phyloP scores from a whole-genome alignment of 2,888 invertebrate genomes.

The Cetonia aurata region DNA sequence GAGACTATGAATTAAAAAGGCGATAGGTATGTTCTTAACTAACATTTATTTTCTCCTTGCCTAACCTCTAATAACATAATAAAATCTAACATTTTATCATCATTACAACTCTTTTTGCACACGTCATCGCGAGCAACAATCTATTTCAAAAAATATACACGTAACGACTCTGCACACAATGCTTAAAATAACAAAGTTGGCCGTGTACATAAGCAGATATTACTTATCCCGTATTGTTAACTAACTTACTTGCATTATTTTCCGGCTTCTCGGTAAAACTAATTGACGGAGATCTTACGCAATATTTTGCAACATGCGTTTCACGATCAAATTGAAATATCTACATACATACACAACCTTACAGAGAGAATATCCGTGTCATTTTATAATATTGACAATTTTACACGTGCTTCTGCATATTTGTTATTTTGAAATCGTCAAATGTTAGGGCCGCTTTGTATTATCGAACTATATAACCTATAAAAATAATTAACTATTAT shows the following conservation, averaged over 20 bases:
- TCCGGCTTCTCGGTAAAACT: not conserved
- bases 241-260: slow-evolving; percentile 1
- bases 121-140: not conserved
- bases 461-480: not conserved
- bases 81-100: not conserved
- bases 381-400: too few species aligned
- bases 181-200: slow-evolving; percentile 23
- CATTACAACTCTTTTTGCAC: slow-evolving; percentile 17
- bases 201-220: not conserved
- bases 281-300: slow-evolving; percentile 19
- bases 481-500: not conserved
- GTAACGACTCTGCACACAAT: slow-evolving; percentile 5
- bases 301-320: slow-evolving; percentile 17
- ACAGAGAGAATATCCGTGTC: too few species aligned
- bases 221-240: not conserved
- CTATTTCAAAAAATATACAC: not conserved
- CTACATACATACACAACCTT: too few species aligned
- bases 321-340: too few species aligned
- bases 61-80: not conserved
- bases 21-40: slow-evolving; percentile 24
- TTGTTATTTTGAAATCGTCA: too few species aligned
- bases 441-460: too few species aligned
- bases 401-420: too few species aligned
- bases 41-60: not conserved
- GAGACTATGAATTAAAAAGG: slow-evolving; percentile 21